Conservation (phyloP, 2,113 vertebrate genomes). For the Datnioides undecimradiatus region DNA sequence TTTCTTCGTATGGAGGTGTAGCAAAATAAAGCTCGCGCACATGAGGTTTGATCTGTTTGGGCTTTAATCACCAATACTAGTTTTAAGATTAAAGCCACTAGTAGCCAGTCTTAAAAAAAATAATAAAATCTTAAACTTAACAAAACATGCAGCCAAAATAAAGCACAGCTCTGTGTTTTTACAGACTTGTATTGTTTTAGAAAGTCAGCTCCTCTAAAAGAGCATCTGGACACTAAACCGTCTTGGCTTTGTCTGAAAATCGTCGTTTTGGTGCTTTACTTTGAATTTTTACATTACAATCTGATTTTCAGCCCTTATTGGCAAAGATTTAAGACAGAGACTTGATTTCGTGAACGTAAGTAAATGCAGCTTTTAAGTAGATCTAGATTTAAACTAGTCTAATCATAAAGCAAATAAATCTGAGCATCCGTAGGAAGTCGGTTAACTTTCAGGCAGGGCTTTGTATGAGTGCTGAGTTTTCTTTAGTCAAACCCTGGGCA, state of each 20-base stretch:
- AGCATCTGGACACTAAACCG: conserved; percentile 18
- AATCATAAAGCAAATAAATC: not conserved
- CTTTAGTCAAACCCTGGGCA: conserved; percentile 57
- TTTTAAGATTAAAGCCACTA: not conserved
- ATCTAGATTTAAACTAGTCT: not conserved
- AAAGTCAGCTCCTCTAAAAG: not conserved
- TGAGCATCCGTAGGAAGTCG: not conserved
- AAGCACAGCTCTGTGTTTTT: not conserved
- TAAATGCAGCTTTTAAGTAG: conserved; percentile 13
- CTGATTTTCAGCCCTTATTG: not conserved
- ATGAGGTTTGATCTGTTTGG: conserved; percentile 1
- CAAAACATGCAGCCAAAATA: not conserved
- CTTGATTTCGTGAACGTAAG: not conserved
- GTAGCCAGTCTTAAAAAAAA: not conserved
- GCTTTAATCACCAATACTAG: conserved; percentile 1
- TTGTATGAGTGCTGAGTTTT: not conserved
- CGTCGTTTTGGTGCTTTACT: not conserved
- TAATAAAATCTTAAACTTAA: not conserved
- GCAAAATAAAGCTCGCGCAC: not conserved
- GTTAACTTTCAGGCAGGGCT: conserved; percentile 1
- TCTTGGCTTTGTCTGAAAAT: not conserved
- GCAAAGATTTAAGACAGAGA: not conserved
- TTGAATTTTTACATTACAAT: not conserved
- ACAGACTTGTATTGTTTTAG: not conserved
- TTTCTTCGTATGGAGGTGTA: conserved; percentile 13